A percentile compares a stretch with the other conserved stretches of the same genome.
Evolutionary conservation across 2,113 vertebrate genomes (phyloP).

Genomic region (Calcarius ornatus): DNA sequence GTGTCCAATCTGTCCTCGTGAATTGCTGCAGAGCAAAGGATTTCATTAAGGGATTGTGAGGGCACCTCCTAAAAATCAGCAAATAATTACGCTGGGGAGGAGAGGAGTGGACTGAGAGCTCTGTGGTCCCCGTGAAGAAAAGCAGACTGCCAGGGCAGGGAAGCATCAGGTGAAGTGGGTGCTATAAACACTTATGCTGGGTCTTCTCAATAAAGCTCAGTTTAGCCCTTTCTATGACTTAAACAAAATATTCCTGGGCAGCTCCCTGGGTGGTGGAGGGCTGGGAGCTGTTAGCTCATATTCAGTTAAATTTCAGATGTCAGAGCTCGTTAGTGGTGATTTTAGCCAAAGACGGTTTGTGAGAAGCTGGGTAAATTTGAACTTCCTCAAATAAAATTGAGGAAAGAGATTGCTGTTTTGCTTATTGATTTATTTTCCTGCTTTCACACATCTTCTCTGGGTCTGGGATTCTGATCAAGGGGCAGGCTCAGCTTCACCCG

Average conservation of each 20-base stretch:
- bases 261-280: constrained; percentile 73
- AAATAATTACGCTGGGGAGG: constrained; percentile 42
- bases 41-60: constrained; percentile 40
- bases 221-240: not conserved
- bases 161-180: constrained; percentile 58
- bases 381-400: constrained; percentile 74
- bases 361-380: constrained; percentile 62
- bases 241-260: constrained; percentile 68
- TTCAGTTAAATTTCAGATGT: constrained; percentile 74
- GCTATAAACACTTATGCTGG: constrained; percentile 65
- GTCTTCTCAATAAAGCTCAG: constrained; percentile 66
- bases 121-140: constrained; percentile 37
- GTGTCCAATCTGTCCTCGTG: constrained; percentile 27
- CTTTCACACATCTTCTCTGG: constrained; percentile 42
- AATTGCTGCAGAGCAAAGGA: constrained; percentile 46
- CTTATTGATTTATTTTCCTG: constrained; percentile 57
- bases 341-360: constrained; percentile 73
- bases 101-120: not conserved
- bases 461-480: not conserved
- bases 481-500: constrained; percentile 47
- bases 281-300: constrained; percentile 72
- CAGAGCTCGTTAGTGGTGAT: constrained; percentile 75
- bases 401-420: constrained; percentile 61
- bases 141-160: constrained; percentile 50
- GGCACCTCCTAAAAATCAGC: constrained; percentile 29